Percentiles rank a stretch among this genome's conserved stretches.
Conservation (phyloP, 2,888 invertebrate genomes). For the Chalcis sispes region DNA sequence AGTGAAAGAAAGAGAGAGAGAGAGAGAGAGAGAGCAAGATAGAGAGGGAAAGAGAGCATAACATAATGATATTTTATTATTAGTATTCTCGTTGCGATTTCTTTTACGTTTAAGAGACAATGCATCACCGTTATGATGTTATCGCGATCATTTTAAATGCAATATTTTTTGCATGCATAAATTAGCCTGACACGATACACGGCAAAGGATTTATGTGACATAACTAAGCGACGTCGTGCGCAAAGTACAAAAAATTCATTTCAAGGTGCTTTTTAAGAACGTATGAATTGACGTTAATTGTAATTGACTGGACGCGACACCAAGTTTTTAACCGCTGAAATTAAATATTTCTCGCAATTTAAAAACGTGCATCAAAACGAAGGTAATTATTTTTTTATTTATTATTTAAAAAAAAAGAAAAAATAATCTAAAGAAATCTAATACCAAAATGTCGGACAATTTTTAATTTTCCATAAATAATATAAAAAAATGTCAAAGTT, state of each 20-base stretch:
- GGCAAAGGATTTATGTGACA: conserved; percentile 12
- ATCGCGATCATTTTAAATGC: neutral
- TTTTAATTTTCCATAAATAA: too few relatives aligned
- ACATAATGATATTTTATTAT: neutral
- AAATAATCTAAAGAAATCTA: too few relatives aligned
- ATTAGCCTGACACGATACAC: conserved; percentile 2
- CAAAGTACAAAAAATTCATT: neutral
- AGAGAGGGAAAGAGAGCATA: neutral
- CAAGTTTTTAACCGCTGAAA: conserved; percentile 10
- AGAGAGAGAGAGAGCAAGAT: too few relatives aligned
- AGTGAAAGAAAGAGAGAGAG: too few relatives aligned
- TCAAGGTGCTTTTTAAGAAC: conserved; percentile 28
- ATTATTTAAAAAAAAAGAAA: too few relatives aligned
- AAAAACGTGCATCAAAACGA: neutral
- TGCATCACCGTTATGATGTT: neutral
- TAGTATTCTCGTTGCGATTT: neutral
- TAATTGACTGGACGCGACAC: neutral
- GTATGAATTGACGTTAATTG: conserved; percentile 49
- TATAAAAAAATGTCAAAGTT: too few relatives aligned
- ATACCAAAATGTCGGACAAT: too few relatives aligned
- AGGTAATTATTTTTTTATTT: too few relatives aligned
- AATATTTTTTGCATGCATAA: conserved; percentile 17
- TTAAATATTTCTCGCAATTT: conserved; percentile 14
- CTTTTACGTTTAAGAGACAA: neutral
- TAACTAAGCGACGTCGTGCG: neutral